Evolutionary conservation across 53 echinoderm and acorn worm species (phyloP), one percentile per base, ranked within the genome.

Genomic region (Echinarachnius parma): DNA sequence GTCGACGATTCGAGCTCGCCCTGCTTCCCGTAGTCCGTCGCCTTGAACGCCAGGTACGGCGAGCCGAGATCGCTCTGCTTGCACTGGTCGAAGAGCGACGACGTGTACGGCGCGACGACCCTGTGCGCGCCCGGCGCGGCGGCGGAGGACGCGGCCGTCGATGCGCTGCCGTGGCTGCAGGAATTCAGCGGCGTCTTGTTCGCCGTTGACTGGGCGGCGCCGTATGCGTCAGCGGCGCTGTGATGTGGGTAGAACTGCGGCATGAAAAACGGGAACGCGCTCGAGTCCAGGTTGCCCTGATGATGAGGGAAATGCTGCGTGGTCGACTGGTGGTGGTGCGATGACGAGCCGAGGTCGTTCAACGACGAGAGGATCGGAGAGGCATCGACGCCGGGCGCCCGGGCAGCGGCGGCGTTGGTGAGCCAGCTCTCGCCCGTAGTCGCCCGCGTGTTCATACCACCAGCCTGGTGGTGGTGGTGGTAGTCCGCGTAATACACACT

Each of bases 401-500:
- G 28, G 35, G 33, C 26, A 15, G 57, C 27, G 26, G 74, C 44
- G 25, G 55, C 28, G 50, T 49, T 69, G 74, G 74, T 42, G 11
- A 72, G 55, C 74, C 74, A 72, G 37, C 74, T 29, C n/a, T 72
- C 74, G 55, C 74, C 57, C 55, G 37, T 39, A n/a, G n/a, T n/a
- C 39, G 74, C 74, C 28, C 74, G 35, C 5, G 55, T 42, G 57
- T 57, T 72, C 74, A 72, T 44, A 13, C 70, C 70, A 55, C 39
- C 74, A 2, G 68, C 22, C 21, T 49, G 50, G 7, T 65, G 65
- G 7, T 65, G 65, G 8, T 61, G 61, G 69, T 69, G 69, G 20
- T 56, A 72, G 22, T 72, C 74, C 74, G 74, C 74, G 74, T 72
- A 72, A 56, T 72, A 72, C 36, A 72, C 74, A 25, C 74, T 72